Percentiles rank a stretch among this genome's conserved stretches.
Evolutionary conservation across 2,888 invertebrate genomes (phyloP).

Genomic region (Arge pagana): DNA sequence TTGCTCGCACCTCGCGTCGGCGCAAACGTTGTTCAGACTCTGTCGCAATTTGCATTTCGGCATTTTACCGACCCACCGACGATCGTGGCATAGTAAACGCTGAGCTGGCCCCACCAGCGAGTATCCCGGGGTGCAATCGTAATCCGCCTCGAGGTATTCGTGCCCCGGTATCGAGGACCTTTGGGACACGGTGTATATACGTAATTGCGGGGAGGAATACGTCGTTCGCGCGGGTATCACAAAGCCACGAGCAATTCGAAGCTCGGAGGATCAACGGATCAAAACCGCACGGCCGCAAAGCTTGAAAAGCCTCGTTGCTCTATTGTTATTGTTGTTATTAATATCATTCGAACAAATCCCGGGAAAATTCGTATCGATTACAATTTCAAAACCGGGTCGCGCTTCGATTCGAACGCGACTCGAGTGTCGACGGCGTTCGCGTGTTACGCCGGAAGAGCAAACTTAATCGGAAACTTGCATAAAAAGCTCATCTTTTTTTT

Average conservation of each 20-base stretch:
- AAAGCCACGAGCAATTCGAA: no score
- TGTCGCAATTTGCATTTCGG: constrained; percentile 48
- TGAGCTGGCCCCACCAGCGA: constrained; percentile 40
- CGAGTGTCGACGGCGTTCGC: no score
- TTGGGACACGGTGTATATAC: constrained; percentile 19
- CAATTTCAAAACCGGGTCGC: no score
- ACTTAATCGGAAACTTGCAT: no score
- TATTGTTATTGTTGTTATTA: no score
- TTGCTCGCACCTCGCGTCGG: constrained; percentile 50
- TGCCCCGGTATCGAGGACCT: constrained; percentile 53
- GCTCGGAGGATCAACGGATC: no score
- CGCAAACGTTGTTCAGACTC: constrained; percentile 42
- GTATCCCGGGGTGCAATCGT: constrained; percentile 51
- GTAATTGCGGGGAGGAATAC: background rate
- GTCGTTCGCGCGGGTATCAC: background rate
- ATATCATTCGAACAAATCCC: no score
- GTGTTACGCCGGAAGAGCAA: no score
- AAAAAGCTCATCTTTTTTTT: no score
- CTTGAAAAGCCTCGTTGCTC: background rate
- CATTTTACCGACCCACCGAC: constrained; percentile 50
- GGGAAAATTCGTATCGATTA: no score
- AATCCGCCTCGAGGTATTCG: constrained; percentile 54
- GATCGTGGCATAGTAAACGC: constrained; percentile 48
- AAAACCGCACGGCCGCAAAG: background rate
- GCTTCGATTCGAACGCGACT: no score